Percentiles rank a stretch among this genome's conserved stretches.
These are phyloP conservation scores for Cariama cristata DNA, from an alignment of 2,113 vertebrate genomes.

Conservation along the genomic window DNA sequence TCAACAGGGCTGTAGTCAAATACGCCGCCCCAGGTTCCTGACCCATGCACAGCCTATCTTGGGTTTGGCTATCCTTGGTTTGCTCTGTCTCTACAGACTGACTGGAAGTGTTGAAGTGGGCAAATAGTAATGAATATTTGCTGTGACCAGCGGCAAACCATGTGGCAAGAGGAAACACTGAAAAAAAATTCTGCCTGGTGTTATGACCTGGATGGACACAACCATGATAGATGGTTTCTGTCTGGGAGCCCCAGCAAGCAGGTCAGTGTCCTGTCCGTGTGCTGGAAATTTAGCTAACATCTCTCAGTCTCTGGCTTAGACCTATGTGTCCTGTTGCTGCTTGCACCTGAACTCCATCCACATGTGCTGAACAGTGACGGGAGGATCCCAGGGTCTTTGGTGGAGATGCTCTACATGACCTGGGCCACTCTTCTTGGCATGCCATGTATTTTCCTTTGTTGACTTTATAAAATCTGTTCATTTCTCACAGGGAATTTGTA, in stretches of 20 bases:
- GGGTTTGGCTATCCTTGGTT: neutral
- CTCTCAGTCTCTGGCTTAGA: neutral
- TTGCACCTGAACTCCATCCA: neutral
- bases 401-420: accelerated
- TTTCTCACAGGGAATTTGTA: neutral
- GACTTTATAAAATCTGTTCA: neutral
- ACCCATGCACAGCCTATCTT: accelerated
- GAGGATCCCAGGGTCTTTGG: neutral
- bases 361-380: too few species aligned
- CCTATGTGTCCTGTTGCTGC: neutral
- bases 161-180: neutral
- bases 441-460: neutral
- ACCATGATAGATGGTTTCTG: neutral
- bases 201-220: neutral
- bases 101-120: neutral
- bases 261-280: neutral
- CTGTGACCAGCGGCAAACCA: neutral
- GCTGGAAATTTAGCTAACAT: neutral
- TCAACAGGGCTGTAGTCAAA: neutral
- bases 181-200: neutral
- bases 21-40: neutral
- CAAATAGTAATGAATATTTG: neutral
- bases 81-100: neutral
- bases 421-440: neutral
- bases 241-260: neutral